A percentile compares a stretch with the other conserved stretches of the same genome.
phyloP scores from a whole-genome alignment of 2,113 vertebrate species.

The Eurypyga helias region DNA sequence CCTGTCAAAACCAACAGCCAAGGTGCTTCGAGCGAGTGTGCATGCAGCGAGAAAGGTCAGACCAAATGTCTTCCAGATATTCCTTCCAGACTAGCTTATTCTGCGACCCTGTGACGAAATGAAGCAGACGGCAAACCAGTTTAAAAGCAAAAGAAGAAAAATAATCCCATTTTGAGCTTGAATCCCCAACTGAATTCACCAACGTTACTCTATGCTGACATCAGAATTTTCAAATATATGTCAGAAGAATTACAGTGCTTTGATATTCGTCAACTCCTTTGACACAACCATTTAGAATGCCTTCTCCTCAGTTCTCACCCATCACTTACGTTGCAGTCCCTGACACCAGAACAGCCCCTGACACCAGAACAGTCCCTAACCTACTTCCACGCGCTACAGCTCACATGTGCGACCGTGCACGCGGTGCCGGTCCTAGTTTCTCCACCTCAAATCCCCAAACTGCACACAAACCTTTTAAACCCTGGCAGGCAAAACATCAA shows the following conservation, averaged over 20 bases:
- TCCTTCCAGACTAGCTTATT: background rate
- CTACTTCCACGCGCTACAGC: background rate
- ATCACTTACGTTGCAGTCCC: background rate
- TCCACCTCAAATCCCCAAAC: background rate
- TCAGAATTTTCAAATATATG: background rate
- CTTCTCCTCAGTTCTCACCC: background rate
- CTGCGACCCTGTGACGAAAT: background rate
- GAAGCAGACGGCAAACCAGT: background rate
- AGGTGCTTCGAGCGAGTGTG: background rate
- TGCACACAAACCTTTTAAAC: background rate
- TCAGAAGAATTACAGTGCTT: background rate
- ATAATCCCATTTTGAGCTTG: background rate
- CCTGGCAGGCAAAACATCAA: background rate
- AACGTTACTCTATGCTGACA: background rate
- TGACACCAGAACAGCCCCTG: background rate
- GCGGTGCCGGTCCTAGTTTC: background rate
- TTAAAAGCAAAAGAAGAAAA: background rate
- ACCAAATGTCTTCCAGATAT: background rate
- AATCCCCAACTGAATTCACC: background rate
- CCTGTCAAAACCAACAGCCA: background rate
- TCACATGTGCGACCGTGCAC: background rate
- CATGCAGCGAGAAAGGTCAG: background rate
- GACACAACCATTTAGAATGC: background rate
- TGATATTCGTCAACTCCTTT: background rate
- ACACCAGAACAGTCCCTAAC: background rate